These are phyloP conservation scores for Cyrtonyx montezumae DNA, from an alignment of 2,113 vertebrate species.

Conservation along the genomic window DNA sequence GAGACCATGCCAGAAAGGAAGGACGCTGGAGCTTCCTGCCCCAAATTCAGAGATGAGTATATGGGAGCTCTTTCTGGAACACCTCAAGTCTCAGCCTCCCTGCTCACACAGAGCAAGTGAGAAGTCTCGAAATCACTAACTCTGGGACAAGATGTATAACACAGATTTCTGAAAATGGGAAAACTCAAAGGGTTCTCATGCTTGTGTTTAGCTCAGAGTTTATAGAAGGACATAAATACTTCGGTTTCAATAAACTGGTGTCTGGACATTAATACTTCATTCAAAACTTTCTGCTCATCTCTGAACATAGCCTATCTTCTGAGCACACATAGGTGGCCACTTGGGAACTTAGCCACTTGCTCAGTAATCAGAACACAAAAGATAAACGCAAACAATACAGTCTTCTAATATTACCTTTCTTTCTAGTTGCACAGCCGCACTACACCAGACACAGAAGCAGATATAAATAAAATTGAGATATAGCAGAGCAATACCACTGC, in stretches of 20 bases:
- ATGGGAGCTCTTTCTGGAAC: neutral
- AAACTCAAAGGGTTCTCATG: neutral
- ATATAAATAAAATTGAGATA: neutral
- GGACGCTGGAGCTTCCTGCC: neutral
- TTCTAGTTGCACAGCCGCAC: neutral
- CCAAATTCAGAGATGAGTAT: neutral
- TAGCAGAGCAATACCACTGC: neutral
- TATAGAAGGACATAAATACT: neutral
- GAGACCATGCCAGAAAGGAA: neutral
- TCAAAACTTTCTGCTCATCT: neutral
- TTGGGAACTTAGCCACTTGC: neutral
- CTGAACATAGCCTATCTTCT: neutral
- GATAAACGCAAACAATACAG: neutral
- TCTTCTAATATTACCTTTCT: neutral
- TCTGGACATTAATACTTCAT: neutral
- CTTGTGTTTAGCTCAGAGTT: neutral
- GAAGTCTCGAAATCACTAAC: neutral
- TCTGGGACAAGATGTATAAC: rapidly evolving
- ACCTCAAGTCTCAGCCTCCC: neutral
- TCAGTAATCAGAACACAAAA: neutral
- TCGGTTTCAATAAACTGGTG: neutral
- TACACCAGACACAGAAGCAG: neutral
- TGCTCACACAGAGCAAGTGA: neutral
- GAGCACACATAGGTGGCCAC: neutral
- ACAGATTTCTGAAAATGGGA: neutral